Conservation (phyloP, 1,140 invertebrate genomes). For the Temnothorax curvispinosus region DNA sequence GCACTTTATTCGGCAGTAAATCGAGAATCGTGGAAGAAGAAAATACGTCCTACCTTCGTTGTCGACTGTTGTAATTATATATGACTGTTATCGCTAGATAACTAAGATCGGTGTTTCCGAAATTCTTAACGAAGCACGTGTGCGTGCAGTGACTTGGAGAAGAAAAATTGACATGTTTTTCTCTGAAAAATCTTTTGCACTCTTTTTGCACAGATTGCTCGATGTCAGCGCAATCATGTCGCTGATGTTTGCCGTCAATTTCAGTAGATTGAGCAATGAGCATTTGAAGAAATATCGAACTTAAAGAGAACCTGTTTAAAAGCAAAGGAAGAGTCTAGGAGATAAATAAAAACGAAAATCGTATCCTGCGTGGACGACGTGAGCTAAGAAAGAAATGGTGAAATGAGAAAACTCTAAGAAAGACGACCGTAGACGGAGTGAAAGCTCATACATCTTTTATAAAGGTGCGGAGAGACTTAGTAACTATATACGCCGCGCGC, state of each 20-base stretch:
- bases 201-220: background rate
- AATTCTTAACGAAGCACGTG: conserved; percentile 1
- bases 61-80: background rate
- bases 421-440: conserved; percentile 35
- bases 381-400: conserved; percentile 21
- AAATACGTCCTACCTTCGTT: background rate
- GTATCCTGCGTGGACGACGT: background rate
- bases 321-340: background rate
- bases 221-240: conserved; percentile 4
- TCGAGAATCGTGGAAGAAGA: background rate
- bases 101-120: background rate
- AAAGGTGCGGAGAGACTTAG: conserved; percentile 40
- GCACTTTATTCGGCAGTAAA: background rate
- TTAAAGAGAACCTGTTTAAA: background rate
- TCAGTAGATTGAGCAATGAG: conserved; percentile 10
- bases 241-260: conserved; percentile 4
- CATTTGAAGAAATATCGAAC: background rate
- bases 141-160: background rate
- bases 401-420: conserved; percentile 55
- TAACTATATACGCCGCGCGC: conserved; percentile 21
- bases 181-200: background rate
- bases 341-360: conserved; percentile 25
- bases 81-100: background rate
- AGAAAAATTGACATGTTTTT: background rate
- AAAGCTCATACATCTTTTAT: conserved; percentile 73